A percentile compares a stretch with the other conserved stretches of the same genome.
Evolutionary conservation across 2,888 invertebrate species (phyloP).

Genomic region (Phymatocera aterrima): DNA sequence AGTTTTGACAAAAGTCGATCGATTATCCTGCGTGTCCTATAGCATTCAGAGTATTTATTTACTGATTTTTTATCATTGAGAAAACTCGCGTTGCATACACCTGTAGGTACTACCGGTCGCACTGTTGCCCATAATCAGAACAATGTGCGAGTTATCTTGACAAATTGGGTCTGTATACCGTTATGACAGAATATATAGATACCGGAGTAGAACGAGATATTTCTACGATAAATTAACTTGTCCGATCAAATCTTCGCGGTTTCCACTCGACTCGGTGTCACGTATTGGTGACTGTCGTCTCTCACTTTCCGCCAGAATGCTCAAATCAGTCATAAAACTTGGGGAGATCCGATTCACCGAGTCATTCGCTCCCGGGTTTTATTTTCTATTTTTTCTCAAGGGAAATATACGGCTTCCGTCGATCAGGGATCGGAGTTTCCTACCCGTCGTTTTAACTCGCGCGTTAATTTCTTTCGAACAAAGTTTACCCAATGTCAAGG

Average conservation of each 20-base stretch:
- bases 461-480: too few relatives aligned
- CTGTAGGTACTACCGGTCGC: too few relatives aligned
- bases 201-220: neutral
- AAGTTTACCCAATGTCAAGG: too few relatives aligned
- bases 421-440: neutral
- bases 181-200: neutral
- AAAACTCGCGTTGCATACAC: too few relatives aligned
- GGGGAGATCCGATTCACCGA: conserved; percentile 12
- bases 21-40: too few relatives aligned
- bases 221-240: conserved; percentile 29
- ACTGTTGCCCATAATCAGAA: neutral
- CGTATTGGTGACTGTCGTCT: conserved; percentile 30
- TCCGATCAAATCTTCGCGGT: conserved; percentile 33
- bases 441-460: neutral
- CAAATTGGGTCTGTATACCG: neutral
- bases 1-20: too few relatives aligned
- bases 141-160: neutral
- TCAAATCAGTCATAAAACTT: conserved; percentile 42
- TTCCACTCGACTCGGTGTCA: conserved; percentile 22
- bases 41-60: too few relatives aligned
- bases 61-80: too few relatives aligned
- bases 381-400: conserved; percentile 13
- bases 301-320: conserved; percentile 22
- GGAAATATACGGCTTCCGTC: neutral
- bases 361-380: conserved; percentile 21